Percentiles rank a stretch among this genome's conserved stretches.
Evolutionary conservation across 2,797 vertebrate genomes (phyloP).

Genomic region (Eupleurogrammus muticus): DNA sequence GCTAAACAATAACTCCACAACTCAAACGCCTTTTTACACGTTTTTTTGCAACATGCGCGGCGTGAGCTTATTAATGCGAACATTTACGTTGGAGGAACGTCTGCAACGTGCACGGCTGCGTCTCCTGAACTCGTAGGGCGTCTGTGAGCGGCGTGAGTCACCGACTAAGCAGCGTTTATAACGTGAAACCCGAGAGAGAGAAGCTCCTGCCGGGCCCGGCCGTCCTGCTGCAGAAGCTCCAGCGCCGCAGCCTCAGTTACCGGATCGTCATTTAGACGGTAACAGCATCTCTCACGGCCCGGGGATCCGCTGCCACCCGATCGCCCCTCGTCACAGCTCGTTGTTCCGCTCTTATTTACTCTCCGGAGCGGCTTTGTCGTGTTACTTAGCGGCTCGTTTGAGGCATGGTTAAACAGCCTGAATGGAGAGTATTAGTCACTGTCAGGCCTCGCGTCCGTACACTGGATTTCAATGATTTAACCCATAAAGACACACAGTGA

Average conservation of each 20-base stretch:
- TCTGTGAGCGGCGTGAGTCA: constrained; percentile 16
- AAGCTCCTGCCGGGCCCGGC: constrained; percentile 15
- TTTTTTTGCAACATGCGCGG: not conserved
- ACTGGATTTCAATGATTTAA: no score
- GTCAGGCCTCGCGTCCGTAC: constrained; percentile 1
- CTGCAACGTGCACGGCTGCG: not conserved
- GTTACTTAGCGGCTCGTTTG: constrained; percentile 46
- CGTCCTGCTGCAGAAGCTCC: constrained; percentile 24
- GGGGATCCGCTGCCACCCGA: constrained; percentile 59
- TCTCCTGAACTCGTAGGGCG: not conserved
- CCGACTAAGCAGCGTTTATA: constrained; percentile 6
- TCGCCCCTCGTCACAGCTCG: constrained; percentile 48
- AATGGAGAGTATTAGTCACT: not conserved
- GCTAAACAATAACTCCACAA: no score
- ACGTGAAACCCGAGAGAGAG: constrained; percentile 50
- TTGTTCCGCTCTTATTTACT: constrained; percentile 62
- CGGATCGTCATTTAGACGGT: constrained; percentile 49
- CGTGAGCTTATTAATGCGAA: not conserved
- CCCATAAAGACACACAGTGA: no score
- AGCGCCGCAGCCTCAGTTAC: constrained; percentile 21
- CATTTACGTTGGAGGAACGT: not conserved
- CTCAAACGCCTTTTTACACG: not conserved
- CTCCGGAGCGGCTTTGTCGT: constrained; percentile 31
- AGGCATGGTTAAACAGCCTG: constrained; percentile 45
- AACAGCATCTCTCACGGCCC: constrained; percentile 67